Percentiles rank a stretch among this genome's conserved stretches.
Evolutionary conservation across 2,797 vertebrate genomes (phyloP).

Genomic region (Mus spretus): DNA sequence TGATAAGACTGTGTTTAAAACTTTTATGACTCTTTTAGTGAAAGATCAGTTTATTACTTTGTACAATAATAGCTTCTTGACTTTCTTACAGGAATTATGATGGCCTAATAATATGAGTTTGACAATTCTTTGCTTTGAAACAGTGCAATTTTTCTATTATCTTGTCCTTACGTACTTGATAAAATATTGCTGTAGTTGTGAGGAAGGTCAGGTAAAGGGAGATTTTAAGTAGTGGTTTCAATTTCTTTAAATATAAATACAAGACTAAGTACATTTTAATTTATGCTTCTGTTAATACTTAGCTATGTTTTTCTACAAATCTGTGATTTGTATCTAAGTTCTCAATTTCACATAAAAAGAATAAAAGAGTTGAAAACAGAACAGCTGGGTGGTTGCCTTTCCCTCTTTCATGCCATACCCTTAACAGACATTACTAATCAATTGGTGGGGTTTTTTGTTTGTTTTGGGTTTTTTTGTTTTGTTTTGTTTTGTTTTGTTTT

Average conservation of each 20-base stretch:
- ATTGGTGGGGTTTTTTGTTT: neutral
- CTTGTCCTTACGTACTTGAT: constrained; percentile 53
- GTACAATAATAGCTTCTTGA: neutral
- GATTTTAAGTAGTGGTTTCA: constrained; percentile 32
- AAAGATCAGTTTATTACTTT: neutral
- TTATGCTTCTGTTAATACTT: constrained; percentile 54
- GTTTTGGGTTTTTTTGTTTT: too few species aligned
- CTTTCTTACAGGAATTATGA: constrained; percentile 21
- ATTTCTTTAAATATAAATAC: constrained; percentile 59
- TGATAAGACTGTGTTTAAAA: constrained; percentile 29
- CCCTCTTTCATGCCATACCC: neutral
- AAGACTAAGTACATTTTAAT: constrained; percentile 52
- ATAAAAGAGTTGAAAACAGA: neutral
- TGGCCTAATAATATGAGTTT: constrained; percentile 2
- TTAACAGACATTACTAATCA: constrained; percentile 64
- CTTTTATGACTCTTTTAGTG: neutral
- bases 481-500: too few species aligned
- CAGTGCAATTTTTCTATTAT: constrained; percentile 32
- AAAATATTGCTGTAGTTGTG: neutral
- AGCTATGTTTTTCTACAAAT: constrained; percentile 11
- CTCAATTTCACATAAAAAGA: constrained; percentile 21
- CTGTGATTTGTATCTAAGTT: constrained; percentile 10
- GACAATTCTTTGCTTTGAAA: constrained; percentile 34
- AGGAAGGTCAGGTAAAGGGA: neutral
- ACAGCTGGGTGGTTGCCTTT: neutral